Evolutionary conservation across 1,140 invertebrate species (phyloP).

Genomic region (Drosophila mojavensis): DNA sequence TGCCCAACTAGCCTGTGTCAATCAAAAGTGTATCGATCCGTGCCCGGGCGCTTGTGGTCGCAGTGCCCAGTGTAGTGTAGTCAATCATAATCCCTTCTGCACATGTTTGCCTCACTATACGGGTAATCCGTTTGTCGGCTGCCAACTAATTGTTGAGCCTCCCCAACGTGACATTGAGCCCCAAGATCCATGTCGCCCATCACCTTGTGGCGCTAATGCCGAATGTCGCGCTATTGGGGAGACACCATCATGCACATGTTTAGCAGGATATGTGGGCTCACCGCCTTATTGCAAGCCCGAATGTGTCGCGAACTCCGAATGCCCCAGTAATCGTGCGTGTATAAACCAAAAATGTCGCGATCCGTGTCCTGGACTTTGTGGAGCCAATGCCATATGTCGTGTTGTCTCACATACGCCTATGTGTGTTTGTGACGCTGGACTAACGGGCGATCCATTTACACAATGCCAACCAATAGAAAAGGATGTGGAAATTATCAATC

Average conservation of each 20-base stretch:
- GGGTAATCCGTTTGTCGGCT: conserved; percentile 88
- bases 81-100: conserved; percentile 90
- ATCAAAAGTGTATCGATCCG: conserved; percentile 89
- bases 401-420: conserved; percentile 89
- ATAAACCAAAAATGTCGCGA: conserved; percentile 89
- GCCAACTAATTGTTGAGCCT: conserved; percentile 88
- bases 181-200: conserved; percentile 88
- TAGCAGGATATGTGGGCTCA: conserved; percentile 88
- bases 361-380: conserved; percentile 90
- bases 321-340: conserved; percentile 88
- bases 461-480: conserved; percentile 85
- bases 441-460: conserved; percentile 89
- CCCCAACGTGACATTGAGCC: conserved; percentile 88
- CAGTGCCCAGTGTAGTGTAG: conserved; percentile 89
- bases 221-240: conserved; percentile 88
- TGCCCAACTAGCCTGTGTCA: conserved; percentile 87
- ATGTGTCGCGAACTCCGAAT: conserved; percentile 90
- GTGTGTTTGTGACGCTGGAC: conserved; percentile 88
- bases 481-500: conserved; percentile 85
- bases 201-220: conserved; percentile 91
- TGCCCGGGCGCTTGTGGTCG: conserved; percentile 89
- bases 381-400: conserved; percentile 88
- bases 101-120: conserved; percentile 89
- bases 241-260: conserved; percentile 88
- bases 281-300: conserved; percentile 91